Conservation (phyloP, 2,888 invertebrate genomes). For the Brassicogethes aeneus region DNA sequence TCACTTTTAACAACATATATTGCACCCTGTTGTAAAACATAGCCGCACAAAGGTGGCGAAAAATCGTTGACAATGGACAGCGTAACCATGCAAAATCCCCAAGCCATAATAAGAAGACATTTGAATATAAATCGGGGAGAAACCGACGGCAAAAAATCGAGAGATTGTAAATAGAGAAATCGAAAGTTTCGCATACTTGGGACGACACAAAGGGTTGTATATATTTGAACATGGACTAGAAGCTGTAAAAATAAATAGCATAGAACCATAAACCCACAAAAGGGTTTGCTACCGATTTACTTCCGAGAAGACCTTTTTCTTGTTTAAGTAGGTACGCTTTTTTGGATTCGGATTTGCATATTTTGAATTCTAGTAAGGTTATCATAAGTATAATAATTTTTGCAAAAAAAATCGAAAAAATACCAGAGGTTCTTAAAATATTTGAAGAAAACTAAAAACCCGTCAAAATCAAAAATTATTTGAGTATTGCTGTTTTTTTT, state of each 20-base stretch:
- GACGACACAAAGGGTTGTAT: conserved; percentile 20
- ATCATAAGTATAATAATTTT: too few species aligned
- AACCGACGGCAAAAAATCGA: conserved; percentile 8
- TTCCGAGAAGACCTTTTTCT: conserved; percentile 20
- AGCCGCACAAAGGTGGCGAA: not conserved
- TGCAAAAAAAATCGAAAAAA: too few species aligned
- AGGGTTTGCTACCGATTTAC: conserved; percentile 27
- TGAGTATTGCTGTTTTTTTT: too few species aligned
- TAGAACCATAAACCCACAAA: conserved; percentile 18
- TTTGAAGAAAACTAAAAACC: too few species aligned
- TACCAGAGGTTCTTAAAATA: too few species aligned
- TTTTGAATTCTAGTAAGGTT: too few species aligned
- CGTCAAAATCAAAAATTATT: too few species aligned
- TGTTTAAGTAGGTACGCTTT: too few species aligned
- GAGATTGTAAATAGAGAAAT: conserved; percentile 16
- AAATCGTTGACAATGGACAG: not conserved
- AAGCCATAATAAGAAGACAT: not conserved
- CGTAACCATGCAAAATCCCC: not conserved
- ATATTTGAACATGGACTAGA: not conserved
- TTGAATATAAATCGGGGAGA: conserved; percentile 2
- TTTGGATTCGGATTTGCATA: too few species aligned
- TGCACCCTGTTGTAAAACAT: too few species aligned
- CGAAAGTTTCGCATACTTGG: conserved; percentile 23
- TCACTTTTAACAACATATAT: not conserved
- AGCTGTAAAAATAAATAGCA: not conserved